Base-by-base conservation (phyloP, 1,140 invertebrate genomes). In the Parapsyche elsis region DNA sequence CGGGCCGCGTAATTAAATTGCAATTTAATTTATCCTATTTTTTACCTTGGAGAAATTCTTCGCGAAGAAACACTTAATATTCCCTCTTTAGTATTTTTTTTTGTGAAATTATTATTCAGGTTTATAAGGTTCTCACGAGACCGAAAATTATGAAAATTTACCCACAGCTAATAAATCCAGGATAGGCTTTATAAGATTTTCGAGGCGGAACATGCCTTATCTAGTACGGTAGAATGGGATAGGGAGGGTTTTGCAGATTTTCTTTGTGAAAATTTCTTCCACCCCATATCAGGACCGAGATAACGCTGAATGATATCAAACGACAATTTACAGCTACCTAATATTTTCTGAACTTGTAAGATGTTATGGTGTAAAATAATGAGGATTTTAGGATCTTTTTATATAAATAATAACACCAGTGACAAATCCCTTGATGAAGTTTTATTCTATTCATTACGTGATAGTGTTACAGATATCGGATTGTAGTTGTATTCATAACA, bases 141-240 rank as follows among this genome's bases (percentile, higher is more conserved):
- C 12, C 21, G 57, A 61, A 61, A 26, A 67, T 67, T 30, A 30
- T 67, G 64, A 67, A 67, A 67, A 67, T 67, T 26, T 67, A 67
- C 24, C 64, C 57, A 4, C 30, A 16, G 14, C 21, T 67, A 30
- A 67, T 67, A 26, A 24, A 67, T 61, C 24, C 9, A 23, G 24
- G 24, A 67, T 67, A 30, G 64, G 64, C 24, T 26, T 67, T 26
- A 26, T 67, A n/a, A 26, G 9, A 23, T 67, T 67, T 67, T 67
- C 21, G 2, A 24, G 14, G 4, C 7, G 9, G 64, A n/a, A 23
- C 24, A 67, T 30, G 64, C 64, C 64, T 67, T 67, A 67, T 67
- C 64, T 67, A 23, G 24, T 10, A 67, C 30, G 7, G 30, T 38
- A 38, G 30, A 38, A 7, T 38, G 30, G 30, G 30, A 38, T 4